Conservation (phyloP, 1,140 invertebrate species). For the Temnothorax curvispinosus region DNA sequence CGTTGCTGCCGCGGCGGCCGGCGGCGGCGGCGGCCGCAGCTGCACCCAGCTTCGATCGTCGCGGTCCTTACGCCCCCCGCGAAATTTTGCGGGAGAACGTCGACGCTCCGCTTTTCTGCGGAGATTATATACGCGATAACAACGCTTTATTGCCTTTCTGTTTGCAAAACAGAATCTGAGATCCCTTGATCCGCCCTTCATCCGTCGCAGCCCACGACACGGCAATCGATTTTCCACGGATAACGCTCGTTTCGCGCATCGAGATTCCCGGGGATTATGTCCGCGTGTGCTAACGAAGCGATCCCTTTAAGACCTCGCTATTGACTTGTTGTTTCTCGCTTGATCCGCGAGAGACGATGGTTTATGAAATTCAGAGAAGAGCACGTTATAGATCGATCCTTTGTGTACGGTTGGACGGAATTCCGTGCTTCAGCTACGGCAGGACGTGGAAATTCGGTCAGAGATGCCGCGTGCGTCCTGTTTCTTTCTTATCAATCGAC, state of each 20-base stretch:
- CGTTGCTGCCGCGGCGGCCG: conserved; percentile 13
- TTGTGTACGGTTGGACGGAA: neutral
- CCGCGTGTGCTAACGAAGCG: neutral
- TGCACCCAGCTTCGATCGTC: conserved; percentile 36
- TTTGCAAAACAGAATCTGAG: neutral
- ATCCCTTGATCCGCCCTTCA: conserved; percentile 5
- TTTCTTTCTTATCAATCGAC: conserved; percentile 31
- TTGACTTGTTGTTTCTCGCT: too few species aligned
- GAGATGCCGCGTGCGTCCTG: conserved; percentile 5
- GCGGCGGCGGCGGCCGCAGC: neutral
- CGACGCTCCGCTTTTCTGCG: neutral
- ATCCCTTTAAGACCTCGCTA: neutral
- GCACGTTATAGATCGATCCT: neutral
- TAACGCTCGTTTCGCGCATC: neutral
- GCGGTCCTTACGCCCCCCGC: neutral
- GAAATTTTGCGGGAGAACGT: neutral
- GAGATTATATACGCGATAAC: neutral
- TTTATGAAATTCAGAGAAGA: neutral
- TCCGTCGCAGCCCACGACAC: neutral
- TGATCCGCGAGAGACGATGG: neutral
- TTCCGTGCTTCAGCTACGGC: neutral
- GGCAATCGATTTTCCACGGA: conserved; percentile 19
- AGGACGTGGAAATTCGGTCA: neutral
- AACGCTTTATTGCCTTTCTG: neutral
- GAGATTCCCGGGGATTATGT: conserved; percentile 36